These are phyloP conservation scores for Bombus affinis DNA, from an alignment of 1,140 invertebrate species.

Conservation along the genomic window DNA sequence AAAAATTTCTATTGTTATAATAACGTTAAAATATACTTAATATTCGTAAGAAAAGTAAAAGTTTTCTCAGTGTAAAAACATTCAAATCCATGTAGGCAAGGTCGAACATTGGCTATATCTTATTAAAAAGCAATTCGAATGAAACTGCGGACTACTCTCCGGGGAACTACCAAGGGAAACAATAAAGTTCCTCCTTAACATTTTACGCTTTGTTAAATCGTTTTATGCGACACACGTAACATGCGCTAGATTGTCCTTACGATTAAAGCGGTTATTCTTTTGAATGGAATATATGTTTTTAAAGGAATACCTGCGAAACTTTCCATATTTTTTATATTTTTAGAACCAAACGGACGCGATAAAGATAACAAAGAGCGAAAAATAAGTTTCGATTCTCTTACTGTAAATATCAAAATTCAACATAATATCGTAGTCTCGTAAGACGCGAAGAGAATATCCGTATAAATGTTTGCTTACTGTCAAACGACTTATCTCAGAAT, in stretches of 20 bases:
- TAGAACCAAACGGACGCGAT: too few relatives aligned
- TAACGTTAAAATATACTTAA: background rate
- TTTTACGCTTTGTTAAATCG: background rate
- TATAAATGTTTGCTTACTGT: background rate
- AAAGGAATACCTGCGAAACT: too few relatives aligned
- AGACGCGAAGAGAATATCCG: background rate
- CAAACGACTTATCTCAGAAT: background rate
- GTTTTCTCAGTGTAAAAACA: background rate
- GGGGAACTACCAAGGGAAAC: background rate
- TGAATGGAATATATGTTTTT: background rate
- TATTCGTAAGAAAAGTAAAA: too few relatives aligned
- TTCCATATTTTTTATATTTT: too few relatives aligned
- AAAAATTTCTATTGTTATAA: background rate
- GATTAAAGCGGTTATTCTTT: background rate
- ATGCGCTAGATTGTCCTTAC: background rate
- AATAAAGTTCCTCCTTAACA: background rate
- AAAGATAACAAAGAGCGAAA: background rate
- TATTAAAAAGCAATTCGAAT: background rate
- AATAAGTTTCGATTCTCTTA: too few relatives aligned
- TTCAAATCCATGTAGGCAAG: background rate
- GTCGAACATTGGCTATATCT: background rate
- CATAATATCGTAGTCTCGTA: background rate
- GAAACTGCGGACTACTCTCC: background rate
- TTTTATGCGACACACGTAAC: background rate
- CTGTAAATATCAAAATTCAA: background rate